A percentile compares a stretch with the other conserved stretches of the same genome.
phyloP scores from a whole-genome alignment of 2,113 vertebrate species.

The Takifugu bimaculatus region DNA sequence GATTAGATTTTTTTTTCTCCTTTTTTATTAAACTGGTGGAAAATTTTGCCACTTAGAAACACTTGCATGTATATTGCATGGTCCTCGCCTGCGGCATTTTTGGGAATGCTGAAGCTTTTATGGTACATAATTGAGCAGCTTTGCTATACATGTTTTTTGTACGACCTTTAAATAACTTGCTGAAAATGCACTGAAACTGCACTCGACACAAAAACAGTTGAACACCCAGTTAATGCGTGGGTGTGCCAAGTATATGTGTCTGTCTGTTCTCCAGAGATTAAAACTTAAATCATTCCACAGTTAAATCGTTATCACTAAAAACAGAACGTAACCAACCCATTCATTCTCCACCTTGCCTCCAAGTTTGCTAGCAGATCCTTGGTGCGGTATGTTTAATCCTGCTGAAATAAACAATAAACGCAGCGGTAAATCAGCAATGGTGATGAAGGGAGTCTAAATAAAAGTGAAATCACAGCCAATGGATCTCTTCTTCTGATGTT shows the following conservation, averaged over 20 bases:
- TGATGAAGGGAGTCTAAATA: not conserved
- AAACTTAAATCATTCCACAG: too few species aligned
- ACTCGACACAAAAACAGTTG: not conserved
- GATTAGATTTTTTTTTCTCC: not conserved
- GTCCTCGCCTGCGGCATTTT: slow-evolving; percentile 54
- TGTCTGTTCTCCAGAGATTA: too few species aligned
- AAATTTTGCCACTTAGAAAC: slow-evolving; percentile 46
- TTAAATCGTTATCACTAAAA: too few species aligned
- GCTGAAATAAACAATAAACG: too few species aligned
- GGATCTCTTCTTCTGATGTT: not conserved
- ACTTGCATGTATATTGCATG: slow-evolving; percentile 58
- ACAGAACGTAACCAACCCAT: too few species aligned
- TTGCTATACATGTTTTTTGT: slow-evolving; percentile 50
- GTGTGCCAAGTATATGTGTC: too few species aligned
- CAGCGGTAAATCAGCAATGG: too few species aligned
- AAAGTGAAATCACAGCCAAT: not conserved
- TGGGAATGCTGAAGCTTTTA: slow-evolving; percentile 53
- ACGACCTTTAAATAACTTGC: slow-evolving; percentile 43
- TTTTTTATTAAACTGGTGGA: slow-evolving; percentile 3
- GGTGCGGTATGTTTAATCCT: too few species aligned
- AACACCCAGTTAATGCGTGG: not conserved
- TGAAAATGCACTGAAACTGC: slow-evolving; percentile 2
- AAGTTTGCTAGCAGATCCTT: too few species aligned
- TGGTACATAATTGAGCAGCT: slow-evolving; percentile 61
- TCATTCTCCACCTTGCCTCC: too few species aligned